Evolutionary conservation across 1,140 invertebrate species (phyloP).

Genomic region (Diabrotica virgifera): DNA sequence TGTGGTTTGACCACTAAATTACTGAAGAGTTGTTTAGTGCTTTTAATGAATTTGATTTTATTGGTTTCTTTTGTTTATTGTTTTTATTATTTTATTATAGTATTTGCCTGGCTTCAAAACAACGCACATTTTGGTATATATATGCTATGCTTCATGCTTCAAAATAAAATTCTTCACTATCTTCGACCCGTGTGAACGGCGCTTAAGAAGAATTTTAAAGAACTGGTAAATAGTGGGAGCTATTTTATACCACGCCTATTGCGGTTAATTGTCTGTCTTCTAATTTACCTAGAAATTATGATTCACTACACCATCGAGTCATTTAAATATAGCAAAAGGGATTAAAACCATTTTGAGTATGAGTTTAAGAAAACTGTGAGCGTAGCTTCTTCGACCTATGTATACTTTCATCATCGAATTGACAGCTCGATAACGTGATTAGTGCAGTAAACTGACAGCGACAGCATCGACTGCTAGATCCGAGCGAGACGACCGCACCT

Average conservation of each 20-base stretch:
- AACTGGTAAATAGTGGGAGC: not conserved
- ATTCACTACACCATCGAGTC: not conserved
- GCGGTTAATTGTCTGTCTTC: not conserved
- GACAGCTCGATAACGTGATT: not conserved
- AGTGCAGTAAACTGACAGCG: not conserved
- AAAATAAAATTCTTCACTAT: too few relatives aligned
- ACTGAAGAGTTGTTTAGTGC: too few relatives aligned
- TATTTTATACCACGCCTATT: not conserved
- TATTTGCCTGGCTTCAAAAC: too few relatives aligned
- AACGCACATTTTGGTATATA: too few relatives aligned
- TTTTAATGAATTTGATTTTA: too few relatives aligned
- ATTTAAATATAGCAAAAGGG: not conserved
- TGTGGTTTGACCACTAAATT: too few relatives aligned
- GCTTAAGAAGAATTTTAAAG: too few relatives aligned
- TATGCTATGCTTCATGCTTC: too few relatives aligned
- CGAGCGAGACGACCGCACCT: slow-evolving; percentile 11
- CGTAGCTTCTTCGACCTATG: too few relatives aligned
- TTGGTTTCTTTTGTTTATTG: too few relatives aligned
- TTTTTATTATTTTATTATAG: too few relatives aligned
- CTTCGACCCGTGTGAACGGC: too few relatives aligned
- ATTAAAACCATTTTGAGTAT: not conserved
- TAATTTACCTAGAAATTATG: not conserved
- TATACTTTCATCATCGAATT: not conserved
- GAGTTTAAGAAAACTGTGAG: not conserved
- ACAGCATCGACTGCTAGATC: not conserved